Conservation (phyloP, 2,888 invertebrate species). For the Andrena bicolor region DNA sequence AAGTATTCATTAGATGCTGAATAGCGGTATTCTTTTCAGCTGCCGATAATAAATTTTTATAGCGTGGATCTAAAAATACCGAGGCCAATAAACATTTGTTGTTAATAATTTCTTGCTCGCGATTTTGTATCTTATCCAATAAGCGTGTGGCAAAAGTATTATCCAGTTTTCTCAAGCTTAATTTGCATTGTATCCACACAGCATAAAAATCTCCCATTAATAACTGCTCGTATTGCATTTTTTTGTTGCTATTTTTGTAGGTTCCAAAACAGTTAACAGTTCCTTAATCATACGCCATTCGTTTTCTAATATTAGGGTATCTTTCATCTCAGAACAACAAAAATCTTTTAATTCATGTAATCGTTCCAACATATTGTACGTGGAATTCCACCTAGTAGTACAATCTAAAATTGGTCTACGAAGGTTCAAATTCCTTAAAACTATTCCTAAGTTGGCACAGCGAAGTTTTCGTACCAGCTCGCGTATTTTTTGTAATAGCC, state of each 20-base stretch:
- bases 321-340: background rate
- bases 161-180: no score
- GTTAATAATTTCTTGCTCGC: no score
- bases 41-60: no score
- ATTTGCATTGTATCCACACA: no score
- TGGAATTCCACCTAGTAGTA: background rate
- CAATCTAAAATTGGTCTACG: conserved; percentile 5
- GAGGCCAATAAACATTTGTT: no score
- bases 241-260: background rate
- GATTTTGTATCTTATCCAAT: no score
- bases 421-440: background rate
- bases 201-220: background rate
- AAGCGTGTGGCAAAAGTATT: no score
- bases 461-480: background rate
- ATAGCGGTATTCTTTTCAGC: no score
- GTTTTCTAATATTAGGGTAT: background rate
- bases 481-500: background rate
- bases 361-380: conserved; percentile 2
- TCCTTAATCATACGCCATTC: background rate
- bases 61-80: no score
- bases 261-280: background rate
- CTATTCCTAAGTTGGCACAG: background rate
- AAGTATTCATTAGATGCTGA: no score
- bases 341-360: background rate
- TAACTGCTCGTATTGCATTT: background rate